Percentiles rank a stretch among this genome's conserved stretches.
Conservation (phyloP, 1,140 invertebrate genomes). For the Drosophila gunungcola region DNA sequence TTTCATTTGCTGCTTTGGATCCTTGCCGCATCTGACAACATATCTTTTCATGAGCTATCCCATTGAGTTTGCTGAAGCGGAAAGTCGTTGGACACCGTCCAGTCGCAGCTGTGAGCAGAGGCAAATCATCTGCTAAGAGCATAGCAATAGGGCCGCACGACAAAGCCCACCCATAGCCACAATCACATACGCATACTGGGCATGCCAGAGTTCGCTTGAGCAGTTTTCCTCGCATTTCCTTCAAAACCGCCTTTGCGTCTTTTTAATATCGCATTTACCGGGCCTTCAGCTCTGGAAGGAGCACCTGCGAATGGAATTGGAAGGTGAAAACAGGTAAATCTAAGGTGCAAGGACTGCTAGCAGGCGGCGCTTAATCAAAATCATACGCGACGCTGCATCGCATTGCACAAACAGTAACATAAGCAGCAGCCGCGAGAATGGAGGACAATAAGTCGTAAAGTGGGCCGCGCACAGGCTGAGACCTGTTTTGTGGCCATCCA, state of each 20-base stretch:
- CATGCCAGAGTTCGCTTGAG: slow-evolving; percentile 11
- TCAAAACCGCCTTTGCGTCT: slow-evolving; percentile 34
- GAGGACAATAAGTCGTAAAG: slow-evolving; percentile 67
- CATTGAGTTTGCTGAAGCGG: slow-evolving; percentile 20
- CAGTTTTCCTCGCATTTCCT: slow-evolving; percentile 14
- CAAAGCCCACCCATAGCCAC: neutral
- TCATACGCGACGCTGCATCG: slow-evolving; percentile 75
- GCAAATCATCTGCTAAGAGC: slow-evolving; percentile 1
- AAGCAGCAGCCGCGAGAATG: slow-evolving; percentile 23
- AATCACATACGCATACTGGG: neutral
- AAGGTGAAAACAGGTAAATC: neutral
- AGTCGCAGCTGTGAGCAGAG: neutral
- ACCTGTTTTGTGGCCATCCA: neutral
- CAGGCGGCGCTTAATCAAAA: slow-evolving; percentile 76
- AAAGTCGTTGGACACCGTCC: slow-evolving; percentile 19
- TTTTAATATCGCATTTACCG: slow-evolving; percentile 55
- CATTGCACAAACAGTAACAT: slow-evolving; percentile 44
- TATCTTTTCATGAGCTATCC: slow-evolving; percentile 35
- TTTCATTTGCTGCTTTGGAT: slow-evolving; percentile 18
- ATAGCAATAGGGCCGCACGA: neutral
- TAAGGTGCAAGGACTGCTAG: slow-evolving; percentile 9
- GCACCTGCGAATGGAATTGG: neutral
- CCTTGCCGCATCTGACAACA: neutral
- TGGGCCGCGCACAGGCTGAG: slow-evolving; percentile 36
- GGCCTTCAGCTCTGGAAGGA: neutral